These are phyloP conservation scores for Xylota segnis DNA, from an alignment of 2,888 invertebrate genomes.

Conservation along the genomic window DNA sequence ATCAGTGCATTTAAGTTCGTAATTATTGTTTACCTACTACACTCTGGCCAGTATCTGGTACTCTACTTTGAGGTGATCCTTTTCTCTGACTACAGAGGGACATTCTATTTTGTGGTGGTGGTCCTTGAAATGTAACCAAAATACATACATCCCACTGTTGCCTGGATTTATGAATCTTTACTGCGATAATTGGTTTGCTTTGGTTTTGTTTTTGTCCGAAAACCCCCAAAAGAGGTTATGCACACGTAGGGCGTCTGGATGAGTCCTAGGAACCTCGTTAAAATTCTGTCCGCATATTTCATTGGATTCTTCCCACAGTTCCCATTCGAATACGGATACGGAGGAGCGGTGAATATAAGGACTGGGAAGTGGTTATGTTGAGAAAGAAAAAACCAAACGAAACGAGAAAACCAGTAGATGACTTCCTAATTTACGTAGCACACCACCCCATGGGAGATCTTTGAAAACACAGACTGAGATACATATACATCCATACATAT, in stretches of 20 bases:
- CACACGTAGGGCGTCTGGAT: constrained; percentile 26
- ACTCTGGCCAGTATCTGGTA: neutral
- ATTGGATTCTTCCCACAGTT: constrained; percentile 43
- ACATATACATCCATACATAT: no score
- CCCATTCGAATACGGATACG: constrained; percentile 7
- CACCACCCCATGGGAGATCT: constrained; percentile 19
- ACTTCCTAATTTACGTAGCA: constrained; percentile 46
- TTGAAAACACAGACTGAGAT: constrained; percentile 6
- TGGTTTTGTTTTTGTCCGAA: constrained; percentile 13
- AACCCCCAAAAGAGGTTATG: constrained; percentile 32
- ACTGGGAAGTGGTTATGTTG: neutral
- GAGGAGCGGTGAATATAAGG: neutral
- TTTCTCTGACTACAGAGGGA: neutral
- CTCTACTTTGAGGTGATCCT: neutral
- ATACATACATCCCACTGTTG: neutral
- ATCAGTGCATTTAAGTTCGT: constrained; percentile 35
- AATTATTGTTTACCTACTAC: constrained; percentile 39
- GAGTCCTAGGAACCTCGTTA: constrained; percentile 32
- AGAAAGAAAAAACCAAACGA: neutral
- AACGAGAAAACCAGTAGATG: neutral
- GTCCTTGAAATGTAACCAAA: constrained; percentile 10
- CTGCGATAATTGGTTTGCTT: constrained; percentile 45
- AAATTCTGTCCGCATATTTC: constrained; percentile 63
- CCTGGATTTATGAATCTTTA: constrained; percentile 31
- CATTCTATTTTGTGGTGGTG: neutral